Conservation (phyloP, 1,140 invertebrate species). For the Lucilia sericata region DNA sequence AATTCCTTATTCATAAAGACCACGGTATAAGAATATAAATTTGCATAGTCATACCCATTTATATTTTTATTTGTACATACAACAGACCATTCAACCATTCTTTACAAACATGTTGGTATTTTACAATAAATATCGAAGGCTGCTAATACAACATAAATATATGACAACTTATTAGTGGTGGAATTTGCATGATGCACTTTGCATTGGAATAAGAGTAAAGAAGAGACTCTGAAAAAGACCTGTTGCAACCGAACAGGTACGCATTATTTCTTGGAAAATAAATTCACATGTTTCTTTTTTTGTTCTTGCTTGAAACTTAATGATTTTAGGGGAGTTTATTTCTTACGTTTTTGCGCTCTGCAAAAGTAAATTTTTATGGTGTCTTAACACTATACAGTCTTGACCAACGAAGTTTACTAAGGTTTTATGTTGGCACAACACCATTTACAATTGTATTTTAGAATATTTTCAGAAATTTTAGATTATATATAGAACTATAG, state of each 20-base stretch:
- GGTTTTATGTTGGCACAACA: no score
- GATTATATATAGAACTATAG: no score
- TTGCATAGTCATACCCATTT: background rate
- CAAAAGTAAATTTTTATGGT: no score
- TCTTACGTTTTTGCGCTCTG: background rate
- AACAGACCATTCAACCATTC: no score
- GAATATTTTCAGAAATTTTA: no score
- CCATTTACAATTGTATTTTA: no score
- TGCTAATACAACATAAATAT: slow-evolving; percentile 5
- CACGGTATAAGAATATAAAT: background rate
- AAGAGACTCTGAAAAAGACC: background rate
- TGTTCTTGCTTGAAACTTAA: background rate
- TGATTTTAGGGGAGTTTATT: slow-evolving; percentile 1
- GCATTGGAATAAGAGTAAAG: background rate
- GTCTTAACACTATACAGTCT: no score
- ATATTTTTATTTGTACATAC: background rate
- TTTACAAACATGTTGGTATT: background rate
- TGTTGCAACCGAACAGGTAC: background rate
- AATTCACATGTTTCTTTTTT: slow-evolving; percentile 22
- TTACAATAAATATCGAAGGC: slow-evolving; percentile 16
- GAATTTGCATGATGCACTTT: slow-evolving; percentile 23
- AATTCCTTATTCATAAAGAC: background rate
- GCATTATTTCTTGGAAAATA: slow-evolving; percentile 18
- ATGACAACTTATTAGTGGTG: slow-evolving; percentile 7
- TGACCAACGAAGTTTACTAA: no score